Evolutionary conservation across 2,888 invertebrate genomes (phyloP).

Genomic region (Pyrgus malvae): DNA sequence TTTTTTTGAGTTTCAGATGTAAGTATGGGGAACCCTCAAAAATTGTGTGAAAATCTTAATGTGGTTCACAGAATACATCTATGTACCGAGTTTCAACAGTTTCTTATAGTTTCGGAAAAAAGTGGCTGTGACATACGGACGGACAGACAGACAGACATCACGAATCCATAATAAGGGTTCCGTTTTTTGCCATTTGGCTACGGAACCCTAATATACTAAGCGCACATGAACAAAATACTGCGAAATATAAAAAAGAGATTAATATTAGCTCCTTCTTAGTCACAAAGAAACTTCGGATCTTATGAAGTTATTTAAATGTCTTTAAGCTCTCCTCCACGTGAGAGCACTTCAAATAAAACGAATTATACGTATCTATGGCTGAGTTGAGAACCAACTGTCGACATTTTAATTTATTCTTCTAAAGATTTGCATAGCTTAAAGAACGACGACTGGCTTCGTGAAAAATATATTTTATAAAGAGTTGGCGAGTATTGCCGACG

Average conservation of each 20-base stretch:
- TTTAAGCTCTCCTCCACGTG: slow-evolving; percentile 18
- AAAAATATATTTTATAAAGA: slow-evolving; percentile 57
- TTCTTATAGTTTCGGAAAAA: no score
- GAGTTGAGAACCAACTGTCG: slow-evolving; percentile 24
- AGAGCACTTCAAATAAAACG: slow-evolving; percentile 24
- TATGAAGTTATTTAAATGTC: slow-evolving; percentile 20
- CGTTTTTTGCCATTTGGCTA: no score
- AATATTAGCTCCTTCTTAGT: slow-evolving; percentile 8
- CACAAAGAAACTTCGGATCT: slow-evolving; percentile 19
- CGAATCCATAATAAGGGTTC: no score
- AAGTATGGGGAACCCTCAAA: no score
- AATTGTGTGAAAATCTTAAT: no score
- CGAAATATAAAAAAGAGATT: slow-evolving; percentile 6
- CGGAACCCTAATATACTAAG: no score
- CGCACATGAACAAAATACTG: not conserved
- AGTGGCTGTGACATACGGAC: no score
- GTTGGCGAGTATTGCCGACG: slow-evolving; percentile 35
- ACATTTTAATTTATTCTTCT: slow-evolving; percentile 25
- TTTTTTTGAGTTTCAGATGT: no score
- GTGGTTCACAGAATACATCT: no score
- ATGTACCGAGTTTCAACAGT: no score
- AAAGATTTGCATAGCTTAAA: slow-evolving; percentile 33
- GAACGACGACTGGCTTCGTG: slow-evolving; percentile 54
- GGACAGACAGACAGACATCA: no score
- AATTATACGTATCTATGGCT: slow-evolving; percentile 19